phyloP scores from a whole-genome alignment of 2,888 invertebrate species.

The Endomychus coccineus region DNA sequence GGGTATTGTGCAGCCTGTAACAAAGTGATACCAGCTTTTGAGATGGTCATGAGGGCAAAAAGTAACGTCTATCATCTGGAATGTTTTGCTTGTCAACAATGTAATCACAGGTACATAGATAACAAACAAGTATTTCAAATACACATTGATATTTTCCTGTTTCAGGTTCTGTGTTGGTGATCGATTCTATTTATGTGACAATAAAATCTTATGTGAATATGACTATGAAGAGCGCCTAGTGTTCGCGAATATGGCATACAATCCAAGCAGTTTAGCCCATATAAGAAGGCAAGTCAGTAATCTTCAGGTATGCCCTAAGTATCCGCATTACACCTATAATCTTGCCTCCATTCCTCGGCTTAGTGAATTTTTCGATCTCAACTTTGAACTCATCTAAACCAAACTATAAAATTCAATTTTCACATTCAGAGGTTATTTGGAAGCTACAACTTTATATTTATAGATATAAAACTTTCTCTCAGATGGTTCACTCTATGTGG shows the following conservation, averaged over 20 bases:
- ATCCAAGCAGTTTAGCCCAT: constrained; percentile 79
- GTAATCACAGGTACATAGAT: constrained; percentile 74
- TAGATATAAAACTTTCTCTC: no score
- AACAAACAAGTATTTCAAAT: not conserved
- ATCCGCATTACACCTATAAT: no score
- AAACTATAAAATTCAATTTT: no score
- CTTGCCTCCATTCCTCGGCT: no score
- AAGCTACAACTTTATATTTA: no score
- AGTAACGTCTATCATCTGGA: constrained; percentile 90
- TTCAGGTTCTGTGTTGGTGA: constrained; percentile 91
- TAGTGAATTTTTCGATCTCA: no score
- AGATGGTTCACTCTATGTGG: no score
- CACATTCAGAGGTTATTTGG: no score
- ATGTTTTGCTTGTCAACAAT: constrained; percentile 91
- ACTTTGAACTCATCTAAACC: no score
- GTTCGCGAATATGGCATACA: constrained; percentile 82
- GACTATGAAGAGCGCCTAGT: constrained; percentile 89
- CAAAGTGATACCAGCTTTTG: constrained; percentile 89
- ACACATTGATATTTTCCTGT: constrained; percentile 7
- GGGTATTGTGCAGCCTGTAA: constrained; percentile 88
- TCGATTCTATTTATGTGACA: constrained; percentile 86
- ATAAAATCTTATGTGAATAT: constrained; percentile 90
- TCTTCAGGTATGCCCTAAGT: constrained; percentile 44
- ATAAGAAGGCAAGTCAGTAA: constrained; percentile 76
- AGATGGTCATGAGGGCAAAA: constrained; percentile 92